These are phyloP conservation scores for Drosophila picticornis DNA, from an alignment of 2,888 invertebrate genomes.

Conservation along the genomic window DNA sequence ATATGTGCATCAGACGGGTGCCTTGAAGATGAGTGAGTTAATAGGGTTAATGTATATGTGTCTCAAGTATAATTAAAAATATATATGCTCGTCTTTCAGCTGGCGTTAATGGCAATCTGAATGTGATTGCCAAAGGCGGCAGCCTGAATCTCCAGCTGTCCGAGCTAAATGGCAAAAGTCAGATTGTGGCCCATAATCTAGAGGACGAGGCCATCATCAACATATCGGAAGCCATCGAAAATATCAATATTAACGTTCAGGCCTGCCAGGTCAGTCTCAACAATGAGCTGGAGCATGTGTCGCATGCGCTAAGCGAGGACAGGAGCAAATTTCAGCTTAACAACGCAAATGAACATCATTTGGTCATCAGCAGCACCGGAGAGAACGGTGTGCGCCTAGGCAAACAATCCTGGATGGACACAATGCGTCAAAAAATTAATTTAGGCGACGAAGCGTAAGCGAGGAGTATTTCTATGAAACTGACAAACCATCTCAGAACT, in stretches of 20 bases:
- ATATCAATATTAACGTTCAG: conserved; percentile 73
- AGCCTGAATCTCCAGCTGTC: conserved; percentile 83
- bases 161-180: conserved; percentile 80
- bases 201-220: conserved; percentile 74
- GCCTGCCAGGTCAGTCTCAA: conserved; percentile 75
- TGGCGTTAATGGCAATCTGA: conserved; percentile 84
- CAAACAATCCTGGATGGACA: conserved; percentile 84
- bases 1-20: conserved; percentile 76
- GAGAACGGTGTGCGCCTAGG: conserved; percentile 76
- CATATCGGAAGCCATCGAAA: conserved; percentile 83
- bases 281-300: conserved; percentile 73
- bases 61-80: not conserved
- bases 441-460: conserved; percentile 14
- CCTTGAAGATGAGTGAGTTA: conserved; percentile 82
- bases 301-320: conserved; percentile 68
- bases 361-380: conserved; percentile 71
- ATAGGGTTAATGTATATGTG: not conserved
- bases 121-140: conserved; percentile 79
- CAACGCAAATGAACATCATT: conserved; percentile 62
- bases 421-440: conserved; percentile 58
- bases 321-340: conserved; percentile 71
- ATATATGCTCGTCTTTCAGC: conserved; percentile 54
- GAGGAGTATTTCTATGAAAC: not conserved
- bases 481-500: not conserved
- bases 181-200: conserved; percentile 74